phyloP scores from a whole-genome alignment of 1,140 invertebrate species.

The Sesamia nonagrioides region DNA sequence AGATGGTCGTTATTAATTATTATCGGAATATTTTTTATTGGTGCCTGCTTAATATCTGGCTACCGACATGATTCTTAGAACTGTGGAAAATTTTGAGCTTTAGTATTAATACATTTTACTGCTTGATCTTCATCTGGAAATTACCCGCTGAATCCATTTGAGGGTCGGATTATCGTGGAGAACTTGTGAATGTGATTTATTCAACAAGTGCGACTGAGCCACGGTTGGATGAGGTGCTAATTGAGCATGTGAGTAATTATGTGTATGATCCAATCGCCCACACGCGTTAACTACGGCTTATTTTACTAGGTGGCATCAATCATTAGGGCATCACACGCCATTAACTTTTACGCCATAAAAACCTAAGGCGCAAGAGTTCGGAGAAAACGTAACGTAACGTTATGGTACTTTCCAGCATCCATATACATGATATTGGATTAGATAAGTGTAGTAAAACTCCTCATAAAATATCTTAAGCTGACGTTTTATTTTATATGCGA shows the following conservation, averaged over 20 bases:
- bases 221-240: conserved; percentile 30
- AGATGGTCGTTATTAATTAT: conserved; percentile 44
- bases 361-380: not conserved
- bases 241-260: conserved; percentile 40
- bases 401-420: not conserved
- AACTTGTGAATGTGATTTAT: conserved; percentile 27
- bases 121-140: not conserved
- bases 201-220: conserved; percentile 20
- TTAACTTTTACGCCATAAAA: conserved; percentile 23
- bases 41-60: not conserved
- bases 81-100: not conserved
- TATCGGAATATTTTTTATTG: conserved; percentile 6
- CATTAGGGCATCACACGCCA: conserved; percentile 24
- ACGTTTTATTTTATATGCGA: too few relatives aligned
- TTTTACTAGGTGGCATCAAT: conserved; percentile 41
- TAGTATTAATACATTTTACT: conserved; percentile 12
- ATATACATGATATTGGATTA: conserved; percentile 17
- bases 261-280: conserved; percentile 19
- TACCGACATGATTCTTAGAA: conserved; percentile 14
- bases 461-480: too few relatives aligned
- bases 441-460: not conserved
- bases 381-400: not conserved
- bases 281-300: conserved; percentile 12
- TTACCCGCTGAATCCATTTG: not conserved
- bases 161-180: not conserved